Evolutionary conservation across 2,113 vertebrate species (phyloP), one percentile per base, ranked within the genome.

Genomic region (Varanus komodoensis): DNA sequence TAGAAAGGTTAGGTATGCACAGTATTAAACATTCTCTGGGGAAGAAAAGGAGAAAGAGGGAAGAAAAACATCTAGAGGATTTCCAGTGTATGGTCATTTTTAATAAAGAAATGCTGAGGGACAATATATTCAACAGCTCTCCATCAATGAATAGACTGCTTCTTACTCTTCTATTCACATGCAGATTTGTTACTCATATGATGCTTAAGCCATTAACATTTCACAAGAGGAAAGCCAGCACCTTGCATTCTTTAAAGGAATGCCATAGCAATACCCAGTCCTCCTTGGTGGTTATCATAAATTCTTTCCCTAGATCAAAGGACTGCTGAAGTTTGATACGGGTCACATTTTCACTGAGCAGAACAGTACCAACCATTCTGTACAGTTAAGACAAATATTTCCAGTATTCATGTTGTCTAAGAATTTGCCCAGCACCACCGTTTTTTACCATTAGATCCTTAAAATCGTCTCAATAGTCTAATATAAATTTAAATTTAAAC

Each of bases 251-350:
- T 21, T 71, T 17, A 32, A 57, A 38, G 78, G 52, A 93, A 69
- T 73, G 81, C 93, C 89, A 87, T 74, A 87, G 27, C 91, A 96
- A 80, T 93, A 92, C 52, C 82, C 92, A 61, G 89, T 91, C 61
- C 78, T 21, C 75, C 3, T 85, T 38, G 67, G 32, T 94, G 88
- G 93, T 88, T 92, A 94, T 85, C 0, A 67, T 89, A 95, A 93
- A 68, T 85, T 73, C 91, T 88, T 90, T 86, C 44, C 73, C 50
- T 44, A 38, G n/a, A 64, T 3, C 29, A 38, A n/a, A 61, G 14
- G 25, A 19, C 74, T 64, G 64, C 54, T 2, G 1, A 61, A 25
- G 44, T 61, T 78, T 78, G 1, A 77, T 77, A 77, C 34, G 82
- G 67, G 32, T 88, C 90, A 78, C 1, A 2, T 86, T 89, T 91